A percentile compares a stretch with the other conserved stretches of the same genome.
These are phyloP conservation scores for Acipenser transmontanus DNA, from an alignment of 2,797 vertebrate genomes.

Conservation along the genomic window DNA sequence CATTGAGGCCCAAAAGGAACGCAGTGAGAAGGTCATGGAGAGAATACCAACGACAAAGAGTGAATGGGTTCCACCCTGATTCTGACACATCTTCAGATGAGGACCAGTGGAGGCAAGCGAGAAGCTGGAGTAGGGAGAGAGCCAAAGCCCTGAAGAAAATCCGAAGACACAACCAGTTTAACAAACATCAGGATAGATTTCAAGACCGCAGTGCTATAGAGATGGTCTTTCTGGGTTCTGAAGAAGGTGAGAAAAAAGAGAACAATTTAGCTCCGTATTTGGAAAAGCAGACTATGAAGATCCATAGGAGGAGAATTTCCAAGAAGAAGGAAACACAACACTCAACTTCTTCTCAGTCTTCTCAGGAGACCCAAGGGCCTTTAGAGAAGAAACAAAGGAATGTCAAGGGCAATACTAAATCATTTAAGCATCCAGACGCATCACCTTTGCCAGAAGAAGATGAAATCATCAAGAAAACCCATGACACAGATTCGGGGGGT, in stretches of 20 bases:
- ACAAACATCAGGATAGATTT: constrained; percentile 33
- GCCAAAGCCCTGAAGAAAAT: constrained; percentile 53
- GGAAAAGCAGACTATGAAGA: constrained; percentile 48
- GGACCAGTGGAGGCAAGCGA: constrained; percentile 55
- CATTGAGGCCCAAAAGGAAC: constrained; percentile 46
- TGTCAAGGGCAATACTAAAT: constrained; percentile 13
- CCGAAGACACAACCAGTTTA: constrained; percentile 48
- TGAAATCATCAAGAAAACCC: constrained; percentile 50
- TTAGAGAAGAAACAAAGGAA: constrained; percentile 27
- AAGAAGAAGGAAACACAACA: constrained; percentile 39
- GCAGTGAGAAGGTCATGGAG: constrained; percentile 34
- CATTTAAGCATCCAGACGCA: constrained; percentile 19
- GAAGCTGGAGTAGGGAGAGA: constrained; percentile 74
- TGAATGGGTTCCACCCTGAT: constrained; percentile 19
- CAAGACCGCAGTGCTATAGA: constrained; percentile 46
- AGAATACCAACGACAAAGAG: neutral
- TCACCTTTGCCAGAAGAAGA: constrained; percentile 40
- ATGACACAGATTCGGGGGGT: constrained; percentile 55
- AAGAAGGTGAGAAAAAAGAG: constrained; percentile 47
- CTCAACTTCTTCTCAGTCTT: constrained; percentile 29
- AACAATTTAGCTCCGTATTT: constrained; percentile 35
- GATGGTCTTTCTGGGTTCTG: constrained; percentile 55
- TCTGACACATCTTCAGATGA: constrained; percentile 69
- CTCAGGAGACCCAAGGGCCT: constrained; percentile 30
- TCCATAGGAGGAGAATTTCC: constrained; percentile 40